Percentiles rank a stretch among this genome's conserved stretches.
phyloP scores from a whole-genome alignment of 1,140 invertebrate species.

The Proales similis region DNA sequence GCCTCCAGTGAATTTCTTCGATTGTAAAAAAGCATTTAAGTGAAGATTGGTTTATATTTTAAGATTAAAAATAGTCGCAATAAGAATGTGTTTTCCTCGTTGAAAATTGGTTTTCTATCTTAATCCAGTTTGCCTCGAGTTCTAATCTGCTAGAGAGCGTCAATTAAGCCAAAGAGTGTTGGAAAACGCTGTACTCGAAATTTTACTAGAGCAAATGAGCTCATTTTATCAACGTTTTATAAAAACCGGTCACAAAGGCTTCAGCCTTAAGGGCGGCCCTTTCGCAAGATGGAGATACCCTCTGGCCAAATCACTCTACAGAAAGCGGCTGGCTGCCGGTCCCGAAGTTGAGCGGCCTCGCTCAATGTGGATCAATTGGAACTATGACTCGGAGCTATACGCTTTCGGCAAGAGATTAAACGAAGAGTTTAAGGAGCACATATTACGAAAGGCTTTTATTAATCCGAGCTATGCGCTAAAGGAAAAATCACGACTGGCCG shows the following conservation, averaged over 20 bases:
- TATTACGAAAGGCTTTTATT: conserved; percentile 69
- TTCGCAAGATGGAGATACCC: conserved; percentile 38
- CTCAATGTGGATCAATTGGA: conserved; percentile 54
- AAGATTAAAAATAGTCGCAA: too few relatives aligned
- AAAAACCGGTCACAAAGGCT: conserved; percentile 27
- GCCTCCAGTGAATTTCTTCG: too few relatives aligned
- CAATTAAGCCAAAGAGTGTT: too few relatives aligned
- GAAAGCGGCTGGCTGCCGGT: conserved; percentile 41
- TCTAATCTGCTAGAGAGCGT: too few relatives aligned
- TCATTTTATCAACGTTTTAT: conserved; percentile 35
- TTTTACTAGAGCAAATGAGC: too few relatives aligned
- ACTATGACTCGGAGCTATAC: conserved; percentile 76
- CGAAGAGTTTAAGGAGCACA: conserved; percentile 68
- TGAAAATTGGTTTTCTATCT: too few relatives aligned
- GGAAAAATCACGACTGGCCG: conserved; percentile 62
- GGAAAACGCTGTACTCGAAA: too few relatives aligned
- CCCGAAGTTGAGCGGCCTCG: conserved; percentile 44
- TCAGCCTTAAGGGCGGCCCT: conserved; percentile 9
- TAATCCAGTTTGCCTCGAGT: too few relatives aligned
- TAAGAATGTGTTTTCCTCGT: too few relatives aligned
- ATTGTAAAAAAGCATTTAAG: too few relatives aligned
- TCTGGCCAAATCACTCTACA: conserved; percentile 40
- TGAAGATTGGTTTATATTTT: too few relatives aligned
- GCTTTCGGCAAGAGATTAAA: conserved; percentile 74
- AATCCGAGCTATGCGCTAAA: conserved; percentile 55